Conservation (phyloP, 2,888 invertebrate species). For the Neuroscelio doddi region DNA sequence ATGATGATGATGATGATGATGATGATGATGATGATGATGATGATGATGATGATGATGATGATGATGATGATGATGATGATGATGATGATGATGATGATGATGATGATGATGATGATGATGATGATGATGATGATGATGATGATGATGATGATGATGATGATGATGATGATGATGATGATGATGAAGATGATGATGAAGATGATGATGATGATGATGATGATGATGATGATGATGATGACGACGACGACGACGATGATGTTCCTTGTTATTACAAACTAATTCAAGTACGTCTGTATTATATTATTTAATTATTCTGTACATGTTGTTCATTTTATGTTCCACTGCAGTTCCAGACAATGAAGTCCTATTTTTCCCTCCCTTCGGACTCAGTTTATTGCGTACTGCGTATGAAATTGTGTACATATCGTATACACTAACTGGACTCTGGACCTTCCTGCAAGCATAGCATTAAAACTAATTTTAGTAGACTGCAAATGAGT, state of each 20-base stretch:
- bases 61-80: too few species aligned
- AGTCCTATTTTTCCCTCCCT: slow-evolving; percentile 25
- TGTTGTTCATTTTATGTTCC: slow-evolving; percentile 41
- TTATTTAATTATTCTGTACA: slow-evolving; percentile 45
- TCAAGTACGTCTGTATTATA: slow-evolving; percentile 44
- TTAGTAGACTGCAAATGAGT: not conserved
- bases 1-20: too few species aligned
- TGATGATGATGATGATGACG: not conserved
- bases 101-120: too few species aligned
- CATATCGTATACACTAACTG: slow-evolving; percentile 37
- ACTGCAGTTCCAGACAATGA: slow-evolving; percentile 17
- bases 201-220: not conserved
- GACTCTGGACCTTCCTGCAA: slow-evolving; percentile 29
- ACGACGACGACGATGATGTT: slow-evolving; percentile 18
- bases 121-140: too few species aligned
- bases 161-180: too few species aligned
- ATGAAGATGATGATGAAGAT: too few species aligned
- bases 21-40: too few species aligned
- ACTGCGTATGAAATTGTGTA: slow-evolving; percentile 21
- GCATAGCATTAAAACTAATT: slow-evolving; percentile 20
- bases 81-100: too few species aligned
- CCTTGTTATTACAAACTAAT: slow-evolving; percentile 40
- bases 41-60: too few species aligned
- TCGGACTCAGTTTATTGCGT: slow-evolving; percentile 27
- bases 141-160: too few species aligned